Conservation (phyloP, 2,888 invertebrate genomes). For the Phanerotoma sp. region DNA sequence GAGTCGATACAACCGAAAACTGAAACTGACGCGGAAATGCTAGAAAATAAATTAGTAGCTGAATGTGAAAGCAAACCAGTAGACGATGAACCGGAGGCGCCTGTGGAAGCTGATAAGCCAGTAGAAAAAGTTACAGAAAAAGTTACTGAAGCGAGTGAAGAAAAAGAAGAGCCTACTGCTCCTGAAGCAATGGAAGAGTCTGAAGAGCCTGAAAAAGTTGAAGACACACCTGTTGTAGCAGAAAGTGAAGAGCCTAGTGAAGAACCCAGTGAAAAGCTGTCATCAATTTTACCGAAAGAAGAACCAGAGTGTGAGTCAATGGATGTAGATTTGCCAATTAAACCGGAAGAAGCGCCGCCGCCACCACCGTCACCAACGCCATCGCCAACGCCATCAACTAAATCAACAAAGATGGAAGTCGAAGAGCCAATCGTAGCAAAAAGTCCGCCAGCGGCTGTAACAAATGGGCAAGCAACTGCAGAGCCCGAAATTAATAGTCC, state of each 20-base stretch:
- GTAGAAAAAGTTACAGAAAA: not conserved
- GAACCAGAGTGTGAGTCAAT: constrained; percentile 1
- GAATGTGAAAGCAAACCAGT: constrained; percentile 31
- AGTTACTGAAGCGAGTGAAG: not conserved
- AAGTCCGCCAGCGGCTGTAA: constrained; percentile 33
- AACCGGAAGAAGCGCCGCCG: not conserved
- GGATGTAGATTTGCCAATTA: constrained; percentile 7
- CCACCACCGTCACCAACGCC: constrained; percentile 11
- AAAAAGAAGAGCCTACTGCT: too few relatives aligned
- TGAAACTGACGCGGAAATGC: constrained; percentile 17
- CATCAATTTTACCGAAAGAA: not conserved
- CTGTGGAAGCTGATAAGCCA: not conserved
- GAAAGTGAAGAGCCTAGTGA: too few relatives aligned
- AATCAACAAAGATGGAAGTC: too few relatives aligned
- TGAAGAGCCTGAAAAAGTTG: constrained; percentile 10
- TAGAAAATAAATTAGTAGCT: constrained; percentile 25
- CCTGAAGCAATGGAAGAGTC: too few relatives aligned
- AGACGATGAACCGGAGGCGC: constrained; percentile 33
- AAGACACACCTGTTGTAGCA: not conserved
- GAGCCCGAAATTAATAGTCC: constrained; percentile 39
- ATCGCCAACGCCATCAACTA: constrained; percentile 18
- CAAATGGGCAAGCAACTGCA: constrained; percentile 38
- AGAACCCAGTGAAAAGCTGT: too few relatives aligned
- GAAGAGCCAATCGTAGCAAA: constrained; percentile 32
- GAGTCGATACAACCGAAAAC: constrained; percentile 14